Evolutionary conservation across 2,797 vertebrate genomes (phyloP), one percentile per base, ranked within the genome.

Genomic region (Centroberyx gerrardi): DNA sequence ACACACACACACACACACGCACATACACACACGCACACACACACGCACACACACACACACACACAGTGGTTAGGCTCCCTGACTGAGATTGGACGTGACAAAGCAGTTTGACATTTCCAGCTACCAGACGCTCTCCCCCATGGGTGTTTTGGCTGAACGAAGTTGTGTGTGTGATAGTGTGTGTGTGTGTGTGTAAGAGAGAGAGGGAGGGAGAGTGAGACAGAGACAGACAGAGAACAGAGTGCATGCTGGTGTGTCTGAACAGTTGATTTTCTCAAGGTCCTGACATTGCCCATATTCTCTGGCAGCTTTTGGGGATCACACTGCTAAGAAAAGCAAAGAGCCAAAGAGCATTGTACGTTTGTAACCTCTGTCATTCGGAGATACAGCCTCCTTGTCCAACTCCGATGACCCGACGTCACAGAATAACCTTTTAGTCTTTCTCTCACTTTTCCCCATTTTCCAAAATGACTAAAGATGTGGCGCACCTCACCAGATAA

Each of bases 91-190:
- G 88, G 85, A 94, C 84, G 68, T 92, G 93, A 95, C 94, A 93
- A 95, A 93, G 91, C 90, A 93, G 93, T 94, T 93, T 96, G 94
- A 95, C 93, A 95, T 95, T 95, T 95, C 81, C 91, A 94, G 93
- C 86, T 92, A 85, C 87, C 91, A 92, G 87, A 93, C 88, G 67
- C 72, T 90, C 83, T 90, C 76, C 88, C 93, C 90, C 87, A 84
- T 65, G 89, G 89, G 92, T 88, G 85, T 92, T 94, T 88, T 89
- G 82, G 82, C 88, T 89, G 76, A 91, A 85, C 62, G 27, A 49
- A 83, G 83, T 52, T 63, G 38, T 78, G 62, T 63, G 73, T 77
- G 62, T 58, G 56, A 67, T 54, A 58, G 28, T 8, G 58, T 59
- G 77, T 65, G 56, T 52, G 17, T 42, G 51, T 54, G 38, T 6